A percentile compares a stretch with the other conserved stretches of the same genome.
Evolutionary conservation across 2,113 vertebrate species (phyloP).

Genomic region (Hippocampus mohnikei): DNA sequence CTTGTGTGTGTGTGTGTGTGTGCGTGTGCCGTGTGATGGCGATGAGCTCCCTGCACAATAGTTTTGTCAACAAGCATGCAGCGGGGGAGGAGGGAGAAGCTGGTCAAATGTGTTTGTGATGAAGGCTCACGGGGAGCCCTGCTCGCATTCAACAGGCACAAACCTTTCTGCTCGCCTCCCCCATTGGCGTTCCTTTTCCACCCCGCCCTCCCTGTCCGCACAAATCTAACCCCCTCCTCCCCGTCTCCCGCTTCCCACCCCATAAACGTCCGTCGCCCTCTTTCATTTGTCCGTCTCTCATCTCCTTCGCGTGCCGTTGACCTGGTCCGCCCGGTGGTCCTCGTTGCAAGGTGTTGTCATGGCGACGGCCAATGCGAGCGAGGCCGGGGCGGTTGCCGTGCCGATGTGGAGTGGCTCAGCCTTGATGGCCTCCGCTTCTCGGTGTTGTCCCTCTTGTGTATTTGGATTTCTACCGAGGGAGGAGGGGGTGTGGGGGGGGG

Average conservation of each 20-base stretch:
- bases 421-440: constrained; percentile 62
- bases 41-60: constrained; percentile 47
- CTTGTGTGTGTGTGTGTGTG: too few species aligned
- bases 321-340: constrained; percentile 60
- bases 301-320: constrained; percentile 67
- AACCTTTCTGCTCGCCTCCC: neutral
- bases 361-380: constrained; percentile 49
- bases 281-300: constrained; percentile 37
- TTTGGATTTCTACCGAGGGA: constrained; percentile 59
- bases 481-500: neutral
- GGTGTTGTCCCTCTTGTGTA: constrained; percentile 56
- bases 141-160: constrained; percentile 72
- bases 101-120: constrained; percentile 62
- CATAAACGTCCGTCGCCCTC: constrained; percentile 58
- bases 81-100: constrained; percentile 44
- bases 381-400: constrained; percentile 65
- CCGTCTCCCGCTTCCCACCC: constrained; percentile 54
- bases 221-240: constrained; percentile 20
- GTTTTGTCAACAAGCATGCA: constrained; percentile 65
- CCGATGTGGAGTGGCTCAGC: constrained; percentile 70
- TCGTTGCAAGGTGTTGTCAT: constrained; percentile 68
- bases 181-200: neutral
- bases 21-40: constrained; percentile 25
- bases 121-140: constrained; percentile 61
- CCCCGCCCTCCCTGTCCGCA: neutral